phyloP scores from a whole-genome alignment of 2,888 invertebrate species.

The Caenorhabditis sp. region DNA sequence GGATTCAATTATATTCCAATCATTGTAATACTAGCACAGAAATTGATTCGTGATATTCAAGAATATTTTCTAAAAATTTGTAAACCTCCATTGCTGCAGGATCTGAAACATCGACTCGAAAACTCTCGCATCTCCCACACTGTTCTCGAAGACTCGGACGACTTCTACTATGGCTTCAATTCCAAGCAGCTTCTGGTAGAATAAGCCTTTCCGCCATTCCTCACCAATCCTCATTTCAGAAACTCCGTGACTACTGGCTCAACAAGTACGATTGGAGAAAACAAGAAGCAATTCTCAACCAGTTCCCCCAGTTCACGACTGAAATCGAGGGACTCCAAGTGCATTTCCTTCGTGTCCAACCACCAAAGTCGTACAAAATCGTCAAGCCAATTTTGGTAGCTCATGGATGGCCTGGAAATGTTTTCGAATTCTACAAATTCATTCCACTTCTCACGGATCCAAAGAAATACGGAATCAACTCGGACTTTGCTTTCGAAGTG shows the following conservation, averaged over 20 bases:
- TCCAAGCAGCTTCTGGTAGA: conserved; percentile 84
- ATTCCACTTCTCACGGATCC: conserved; percentile 86
- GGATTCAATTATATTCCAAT: too few species aligned
- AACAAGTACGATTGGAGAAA: conserved; percentile 89
- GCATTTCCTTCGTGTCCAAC: conserved; percentile 89
- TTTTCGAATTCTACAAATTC: conserved; percentile 89
- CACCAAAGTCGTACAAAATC: conserved; percentile 78
- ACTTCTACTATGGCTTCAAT: conserved; percentile 91
- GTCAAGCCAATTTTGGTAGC: conserved; percentile 87
- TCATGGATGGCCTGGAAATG: conserved; percentile 93
- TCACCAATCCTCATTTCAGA: background rate
- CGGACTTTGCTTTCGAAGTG: conserved; percentile 83
- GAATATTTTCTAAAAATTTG: background rate
- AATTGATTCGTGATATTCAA: too few species aligned
- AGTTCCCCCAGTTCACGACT: conserved; percentile 89
- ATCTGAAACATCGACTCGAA: conserved; percentile 85
- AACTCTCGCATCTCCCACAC: conserved; percentile 81
- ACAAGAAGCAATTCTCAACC: conserved; percentile 88
- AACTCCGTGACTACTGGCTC: conserved; percentile 88
- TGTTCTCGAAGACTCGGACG: conserved; percentile 83
- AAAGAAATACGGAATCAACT: conserved; percentile 71
- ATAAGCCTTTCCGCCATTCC: too few species aligned
- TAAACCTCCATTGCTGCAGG: conserved; percentile 47
- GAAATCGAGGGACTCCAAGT: conserved; percentile 88
- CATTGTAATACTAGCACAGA: too few species aligned